These are phyloP conservation scores for Melolontha melolontha DNA, from an alignment of 2,888 invertebrate genomes.

Conservation along the genomic window DNA sequence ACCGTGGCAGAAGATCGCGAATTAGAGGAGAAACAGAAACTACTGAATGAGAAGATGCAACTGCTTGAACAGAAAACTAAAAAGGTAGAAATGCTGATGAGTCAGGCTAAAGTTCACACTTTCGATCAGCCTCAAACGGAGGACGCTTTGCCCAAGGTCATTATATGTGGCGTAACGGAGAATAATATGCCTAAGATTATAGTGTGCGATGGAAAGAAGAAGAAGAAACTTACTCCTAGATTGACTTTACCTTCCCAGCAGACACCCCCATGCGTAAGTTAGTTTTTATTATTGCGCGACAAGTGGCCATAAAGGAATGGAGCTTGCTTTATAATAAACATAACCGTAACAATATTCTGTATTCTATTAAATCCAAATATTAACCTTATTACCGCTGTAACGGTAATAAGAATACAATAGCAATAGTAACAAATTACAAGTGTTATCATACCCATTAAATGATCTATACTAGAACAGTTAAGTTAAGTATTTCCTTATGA, in stretches of 20 bases:
- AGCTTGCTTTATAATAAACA: neutral
- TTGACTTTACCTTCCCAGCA: slow-evolving; percentile 25
- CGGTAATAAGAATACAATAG: too few relatives aligned
- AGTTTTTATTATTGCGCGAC: neutral
- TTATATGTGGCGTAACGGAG: slow-evolving; percentile 69
- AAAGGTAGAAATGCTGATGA: slow-evolving; percentile 70
- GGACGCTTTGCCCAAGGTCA: slow-evolving; percentile 67
- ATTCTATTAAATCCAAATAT: too few relatives aligned
- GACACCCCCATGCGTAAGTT: slow-evolving; percentile 12
- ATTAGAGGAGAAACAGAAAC: slow-evolving; percentile 70
- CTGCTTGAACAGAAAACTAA: slow-evolving; percentile 73
- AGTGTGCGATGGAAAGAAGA: slow-evolving; percentile 66
- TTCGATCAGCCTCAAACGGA: slow-evolving; percentile 52
- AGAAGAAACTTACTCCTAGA: slow-evolving; percentile 41
- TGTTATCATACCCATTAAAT: too few relatives aligned
- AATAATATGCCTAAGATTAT: slow-evolving; percentile 69
- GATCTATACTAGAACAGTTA: too few relatives aligned
- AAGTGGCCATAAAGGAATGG: neutral
- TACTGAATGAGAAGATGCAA: slow-evolving; percentile 71
- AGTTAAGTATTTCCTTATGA: too few relatives aligned
- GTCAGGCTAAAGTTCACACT: slow-evolving; percentile 57
- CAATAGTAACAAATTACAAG: too few relatives aligned
- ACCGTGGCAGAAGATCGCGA: slow-evolving; percentile 69
- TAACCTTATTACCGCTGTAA: too few relatives aligned
- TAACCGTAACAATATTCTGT: too few relatives aligned